These are phyloP conservation scores for Drosophila austrosaltans DNA, from an alignment of 2,888 invertebrate species.

Conservation along the genomic window DNA sequence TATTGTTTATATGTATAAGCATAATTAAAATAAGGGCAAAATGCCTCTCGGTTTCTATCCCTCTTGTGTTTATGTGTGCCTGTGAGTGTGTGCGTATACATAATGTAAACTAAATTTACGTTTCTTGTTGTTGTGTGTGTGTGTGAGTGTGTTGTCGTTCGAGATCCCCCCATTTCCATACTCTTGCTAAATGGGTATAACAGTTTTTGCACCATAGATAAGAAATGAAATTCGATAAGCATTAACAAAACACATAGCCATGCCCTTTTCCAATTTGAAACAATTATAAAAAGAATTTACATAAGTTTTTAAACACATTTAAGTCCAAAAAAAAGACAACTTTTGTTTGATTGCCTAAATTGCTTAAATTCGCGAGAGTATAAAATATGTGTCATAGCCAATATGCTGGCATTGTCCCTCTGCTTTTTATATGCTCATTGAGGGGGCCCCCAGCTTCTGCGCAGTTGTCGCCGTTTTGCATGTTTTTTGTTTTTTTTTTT, in stretches of 20 bases:
- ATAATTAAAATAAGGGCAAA: conserved; percentile 18
- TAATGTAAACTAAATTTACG: conserved; percentile 72
- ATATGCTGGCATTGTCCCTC: not conserved
- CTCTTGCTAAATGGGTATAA: not conserved
- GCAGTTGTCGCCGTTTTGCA: conserved; percentile 74
- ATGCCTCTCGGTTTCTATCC: conserved; percentile 16
- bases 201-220: not conserved
- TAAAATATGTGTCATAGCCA: not conserved
- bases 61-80: not conserved
- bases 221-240: too few relatives aligned
- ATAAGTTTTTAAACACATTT: too few relatives aligned
- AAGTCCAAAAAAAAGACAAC: too few relatives aligned
- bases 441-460: conserved; percentile 65
- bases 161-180: conserved; percentile 51
- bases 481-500: conserved; percentile 51
- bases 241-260: too few relatives aligned
- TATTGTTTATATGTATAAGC: not conserved
- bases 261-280: too few relatives aligned
- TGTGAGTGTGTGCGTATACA: conserved; percentile 28
- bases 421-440: conserved; percentile 47
- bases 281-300: too few relatives aligned
- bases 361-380: conserved; percentile 4
- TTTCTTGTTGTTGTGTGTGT: conserved; percentile 33
- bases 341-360: not conserved
- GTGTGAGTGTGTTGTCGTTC: not conserved